These are phyloP conservation scores for Sebastes alutus DNA, from an alignment of 2,797 vertebrate genomes.

Conservation along the genomic window DNA sequence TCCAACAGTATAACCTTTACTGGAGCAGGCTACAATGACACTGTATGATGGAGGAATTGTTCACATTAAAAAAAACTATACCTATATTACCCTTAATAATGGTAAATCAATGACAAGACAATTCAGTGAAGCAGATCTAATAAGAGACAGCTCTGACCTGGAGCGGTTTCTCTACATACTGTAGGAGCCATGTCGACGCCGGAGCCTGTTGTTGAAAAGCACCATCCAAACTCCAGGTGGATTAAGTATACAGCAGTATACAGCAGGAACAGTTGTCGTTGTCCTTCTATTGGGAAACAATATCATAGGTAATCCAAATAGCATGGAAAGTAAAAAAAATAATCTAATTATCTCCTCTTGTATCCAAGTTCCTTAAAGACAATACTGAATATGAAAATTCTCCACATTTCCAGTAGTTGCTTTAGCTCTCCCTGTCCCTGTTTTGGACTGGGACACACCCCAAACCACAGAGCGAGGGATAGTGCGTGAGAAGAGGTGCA, in stretches of 20 bases:
- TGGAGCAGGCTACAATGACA: neutral
- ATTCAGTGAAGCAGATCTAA: neutral
- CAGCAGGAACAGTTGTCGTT: slow-evolving; percentile 16
- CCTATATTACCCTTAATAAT: neutral
- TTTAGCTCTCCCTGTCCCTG: slow-evolving; percentile 39
- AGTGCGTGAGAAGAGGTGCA: slow-evolving; percentile 32
- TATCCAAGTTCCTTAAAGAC: slow-evolving; percentile 12
- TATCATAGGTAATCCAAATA: slow-evolving; percentile 65
- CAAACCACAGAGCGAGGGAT: slow-evolving; percentile 64
- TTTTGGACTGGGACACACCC: slow-evolving; percentile 73
- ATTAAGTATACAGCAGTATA: slow-evolving; percentile 35
- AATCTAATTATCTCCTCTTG: slow-evolving; percentile 23
- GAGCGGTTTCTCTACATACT: slow-evolving; percentile 55
- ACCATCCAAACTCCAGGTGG: slow-evolving; percentile 45
- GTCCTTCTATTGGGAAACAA: slow-evolving; percentile 32
- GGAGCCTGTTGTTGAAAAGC: slow-evolving; percentile 36
- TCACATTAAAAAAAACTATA: neutral
- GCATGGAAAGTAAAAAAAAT: neutral
- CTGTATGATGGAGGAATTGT: neutral
- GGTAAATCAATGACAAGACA: neutral
- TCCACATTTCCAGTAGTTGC: slow-evolving; percentile 43
- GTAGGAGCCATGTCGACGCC: slow-evolving; percentile 46
- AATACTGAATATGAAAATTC: slow-evolving; percentile 13
- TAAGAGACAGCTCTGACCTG: slow-evolving; percentile 64
- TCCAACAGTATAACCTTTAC: neutral